Evolutionary conservation across 1,140 invertebrate genomes (phyloP), one percentile per base, ranked within the genome.

Genomic region (Anastrepha obliqua): DNA sequence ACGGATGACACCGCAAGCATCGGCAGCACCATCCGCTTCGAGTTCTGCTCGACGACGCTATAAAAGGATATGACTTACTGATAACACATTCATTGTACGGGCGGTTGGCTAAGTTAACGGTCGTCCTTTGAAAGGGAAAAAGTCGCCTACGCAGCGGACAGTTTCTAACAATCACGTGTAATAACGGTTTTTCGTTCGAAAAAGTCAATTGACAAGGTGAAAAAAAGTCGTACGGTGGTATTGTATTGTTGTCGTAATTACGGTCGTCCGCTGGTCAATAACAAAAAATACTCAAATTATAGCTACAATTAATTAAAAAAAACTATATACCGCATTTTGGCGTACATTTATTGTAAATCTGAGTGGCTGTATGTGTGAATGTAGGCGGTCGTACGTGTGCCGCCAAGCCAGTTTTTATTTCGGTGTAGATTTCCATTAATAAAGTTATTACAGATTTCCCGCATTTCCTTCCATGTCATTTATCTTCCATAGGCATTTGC

Each of bases 61-160:
- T 92, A 92, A 92, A 92, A 92, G 91, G 91, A 92, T 91, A 91
- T 90, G 91, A 89, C 88, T 70, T 88, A 88, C 91, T 91, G 91
- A 92, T 92, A 92, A 92, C 89, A 89, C 78, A 87, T 90, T 91
- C 91, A 92, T 91, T 92, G 91, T 91, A 90, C 90, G 91, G 91
- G 90, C 89, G 89, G 89, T 89, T 91, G 91, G 90, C 91, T 90
- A 89, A 89, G 89, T 89, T 90, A 90, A 91, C 91, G 90, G 91
- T 91, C 87, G 47, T 86, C 6, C 29, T 70, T 42, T n/a, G 17
- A 81, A 9, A 81, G 9, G 39, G 74, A 55, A 85, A 29, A 59
- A 78, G 29, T 15, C 11, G 8, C 59, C 51, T 59, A 42, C 9
- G n/a, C 62, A 67, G 55, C 47, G 2, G 86, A 20, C n/a, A 87